Evolutionary conservation across 2,113 vertebrate genomes (phyloP).

Genomic region (Lucifuga dentata): DNA sequence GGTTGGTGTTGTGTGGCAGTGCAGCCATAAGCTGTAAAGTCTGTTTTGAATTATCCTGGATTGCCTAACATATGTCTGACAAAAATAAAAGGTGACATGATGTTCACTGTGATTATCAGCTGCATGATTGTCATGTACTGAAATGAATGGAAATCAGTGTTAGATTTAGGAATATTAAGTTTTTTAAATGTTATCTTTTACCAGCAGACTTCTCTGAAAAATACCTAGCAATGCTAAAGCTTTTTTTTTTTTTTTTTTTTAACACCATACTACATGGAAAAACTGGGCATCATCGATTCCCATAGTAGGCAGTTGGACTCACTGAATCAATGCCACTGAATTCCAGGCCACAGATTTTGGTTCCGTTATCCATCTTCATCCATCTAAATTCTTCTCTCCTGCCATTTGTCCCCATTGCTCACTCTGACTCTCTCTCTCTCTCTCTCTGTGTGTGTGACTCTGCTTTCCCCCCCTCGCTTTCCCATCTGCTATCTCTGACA

Average conservation of each 20-base stretch:
- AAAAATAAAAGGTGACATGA: too few relatives aligned
- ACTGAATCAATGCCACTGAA: conserved; percentile 23
- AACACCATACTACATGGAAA: not conserved
- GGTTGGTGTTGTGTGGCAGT: too few relatives aligned
- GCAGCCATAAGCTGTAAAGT: too few relatives aligned
- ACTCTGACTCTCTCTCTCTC: conserved; percentile 24
- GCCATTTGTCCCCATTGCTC: conserved; percentile 42
- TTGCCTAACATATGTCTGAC: too few relatives aligned
- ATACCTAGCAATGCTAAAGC: not conserved
- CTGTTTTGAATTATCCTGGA: too few relatives aligned
- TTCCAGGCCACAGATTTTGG: conserved; percentile 40
- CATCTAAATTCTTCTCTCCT: conserved; percentile 40
- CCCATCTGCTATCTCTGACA: conserved; percentile 48
- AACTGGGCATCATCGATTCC: conserved; percentile 31
- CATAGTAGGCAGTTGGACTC: conserved; percentile 33
- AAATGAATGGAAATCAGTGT: too few relatives aligned
- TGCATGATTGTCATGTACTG: too few relatives aligned
- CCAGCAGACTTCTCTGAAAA: not conserved
- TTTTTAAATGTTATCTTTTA: not conserved
- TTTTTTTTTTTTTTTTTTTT: not conserved
- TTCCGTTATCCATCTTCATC: conserved; percentile 50
- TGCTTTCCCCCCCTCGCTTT: conserved; percentile 28
- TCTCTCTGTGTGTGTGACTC: conserved; percentile 29
- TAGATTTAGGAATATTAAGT: not conserved
- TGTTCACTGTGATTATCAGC: too few relatives aligned